Base-by-base conservation (phyloP, 2,888 invertebrate species). In the Macaria liturata region DNA sequence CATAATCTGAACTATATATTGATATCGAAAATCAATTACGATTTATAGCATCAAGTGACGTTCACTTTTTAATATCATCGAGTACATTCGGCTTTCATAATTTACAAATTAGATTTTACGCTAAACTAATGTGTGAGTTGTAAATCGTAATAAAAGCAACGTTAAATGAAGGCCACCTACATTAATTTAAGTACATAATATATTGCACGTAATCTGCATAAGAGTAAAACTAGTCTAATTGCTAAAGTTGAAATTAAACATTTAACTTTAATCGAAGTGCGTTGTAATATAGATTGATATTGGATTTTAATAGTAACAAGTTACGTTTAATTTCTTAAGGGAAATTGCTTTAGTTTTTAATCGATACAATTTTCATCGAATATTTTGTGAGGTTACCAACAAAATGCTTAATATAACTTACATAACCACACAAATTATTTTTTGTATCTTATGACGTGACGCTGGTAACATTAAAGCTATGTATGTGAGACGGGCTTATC, bases 61-160 rank as follows among this genome's bases (percentile, higher is more conserved):
- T 55, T 55, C 59, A 59, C 59, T 59, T 59, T 59, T 59, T 48
- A 59, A 59, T 59, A 55, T 59, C 45, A 49, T 52, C 51, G 9
- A 45, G 45, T 55, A 9, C 9, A 50, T 32, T 59, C 4, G 40
- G 32, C 55, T 59, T 59, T 55, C 59, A 55, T 52, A 47, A 55
- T 37, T 55, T 52, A 55, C 51, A 59, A 59, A 59, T 59, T 59
- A 52, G 45, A 40, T 48, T 59, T 55, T 43, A 59, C 55, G 49
- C 45, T 7, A 37, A 46, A 49, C 51, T 55, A 55, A 47, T 48
- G 47, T 47, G 52, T 32, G 32, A 55, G 45, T 9, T 55, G 32
- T 55, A 50, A 55, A 52, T 31, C 32, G 54, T 50, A 50, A 55
- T 59, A 51, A 59, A 59, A 3, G 51, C 51, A 46, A 52, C 9